Percentiles rank a stretch among this genome's conserved stretches.
Conservation (phyloP, 2,113 vertebrate species). For the Lepus timidus region DNA sequence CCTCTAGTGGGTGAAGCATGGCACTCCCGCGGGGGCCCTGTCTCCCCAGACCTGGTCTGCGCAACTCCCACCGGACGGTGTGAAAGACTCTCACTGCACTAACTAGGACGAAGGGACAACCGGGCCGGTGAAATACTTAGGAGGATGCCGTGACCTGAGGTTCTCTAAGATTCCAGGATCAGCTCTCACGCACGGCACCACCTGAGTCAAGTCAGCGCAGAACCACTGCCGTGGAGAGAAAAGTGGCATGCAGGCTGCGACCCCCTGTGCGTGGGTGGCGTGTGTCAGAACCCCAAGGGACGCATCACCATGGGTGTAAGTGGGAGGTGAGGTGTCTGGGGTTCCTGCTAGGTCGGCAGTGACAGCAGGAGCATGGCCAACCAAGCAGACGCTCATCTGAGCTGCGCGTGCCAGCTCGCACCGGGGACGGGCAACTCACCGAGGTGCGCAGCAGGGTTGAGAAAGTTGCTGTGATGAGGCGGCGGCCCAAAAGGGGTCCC, state of each 20-base stretch:
- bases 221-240: neutral
- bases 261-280: accelerated
- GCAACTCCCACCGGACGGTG: neutral
- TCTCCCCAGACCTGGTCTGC: too few relatives aligned
- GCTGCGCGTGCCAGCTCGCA: accelerated
- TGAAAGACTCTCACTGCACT: neutral
- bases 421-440: constrained; percentile 85
- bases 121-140: neutral
- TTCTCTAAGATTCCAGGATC: neutral
- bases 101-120: neutral
- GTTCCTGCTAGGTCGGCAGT: accelerated
- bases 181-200: accelerated
- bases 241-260: accelerated
- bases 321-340: accelerated
- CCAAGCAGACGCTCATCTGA: neutral
- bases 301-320: neutral
- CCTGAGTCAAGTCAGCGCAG: neutral
- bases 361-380: accelerated
- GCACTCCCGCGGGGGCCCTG: too few relatives aligned
- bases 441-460: constrained; percentile 94
- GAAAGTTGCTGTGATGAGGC: constrained; percentile 96
- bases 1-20: too few relatives aligned
- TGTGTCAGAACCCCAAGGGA: accelerated
- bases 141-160: accelerated
- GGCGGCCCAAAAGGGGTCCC: constrained; percentile 94